A percentile compares a stretch with the other conserved stretches of the same genome.
Conservation (phyloP, 2,888 invertebrate species). For the Belgica antarctica region DNA sequence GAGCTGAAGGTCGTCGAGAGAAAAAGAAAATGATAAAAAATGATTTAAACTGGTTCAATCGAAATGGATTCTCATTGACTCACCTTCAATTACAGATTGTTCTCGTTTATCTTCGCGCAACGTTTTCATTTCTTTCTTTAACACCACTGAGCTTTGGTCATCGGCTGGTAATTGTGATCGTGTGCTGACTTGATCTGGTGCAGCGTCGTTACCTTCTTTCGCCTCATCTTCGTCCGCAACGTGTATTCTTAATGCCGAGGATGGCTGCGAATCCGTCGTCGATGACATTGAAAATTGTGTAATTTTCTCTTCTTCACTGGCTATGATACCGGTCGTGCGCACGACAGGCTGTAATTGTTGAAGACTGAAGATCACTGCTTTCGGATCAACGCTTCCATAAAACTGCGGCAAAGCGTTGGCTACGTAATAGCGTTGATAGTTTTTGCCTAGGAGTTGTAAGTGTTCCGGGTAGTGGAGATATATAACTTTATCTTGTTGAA, state of each 20-base stretch:
- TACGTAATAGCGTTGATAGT: conserved; percentile 61
- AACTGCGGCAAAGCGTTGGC: conserved; percentile 59
- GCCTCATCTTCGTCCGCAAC: conserved; percentile 55
- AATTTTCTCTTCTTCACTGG: conserved; percentile 5
- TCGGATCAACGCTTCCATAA: conserved; percentile 49
- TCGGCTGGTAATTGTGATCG: not conserved
- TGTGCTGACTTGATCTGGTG: conserved; percentile 45
- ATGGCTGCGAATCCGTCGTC: conserved; percentile 56
- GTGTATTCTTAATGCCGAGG: conserved; percentile 54
- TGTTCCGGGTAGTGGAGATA: too few species aligned
- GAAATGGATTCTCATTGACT: not conserved
- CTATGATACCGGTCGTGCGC: not conserved
- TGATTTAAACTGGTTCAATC: not conserved
- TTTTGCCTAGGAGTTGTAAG: too few species aligned
- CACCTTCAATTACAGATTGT: not conserved
- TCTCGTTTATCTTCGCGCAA: not conserved
- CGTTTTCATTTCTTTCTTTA: not conserved
- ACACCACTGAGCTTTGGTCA: not conserved
- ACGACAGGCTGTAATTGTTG: conserved; percentile 46
- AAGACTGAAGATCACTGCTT: conserved; percentile 47
- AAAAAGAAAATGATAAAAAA: not conserved
- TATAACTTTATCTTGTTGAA: too few species aligned
- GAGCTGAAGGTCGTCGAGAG: not conserved
- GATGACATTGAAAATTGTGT: conserved; percentile 48
- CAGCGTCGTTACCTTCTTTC: conserved; percentile 48